Evolutionary conservation across 2,113 vertebrate genomes (phyloP).

Genomic region (Apeltes quadracus): DNA sequence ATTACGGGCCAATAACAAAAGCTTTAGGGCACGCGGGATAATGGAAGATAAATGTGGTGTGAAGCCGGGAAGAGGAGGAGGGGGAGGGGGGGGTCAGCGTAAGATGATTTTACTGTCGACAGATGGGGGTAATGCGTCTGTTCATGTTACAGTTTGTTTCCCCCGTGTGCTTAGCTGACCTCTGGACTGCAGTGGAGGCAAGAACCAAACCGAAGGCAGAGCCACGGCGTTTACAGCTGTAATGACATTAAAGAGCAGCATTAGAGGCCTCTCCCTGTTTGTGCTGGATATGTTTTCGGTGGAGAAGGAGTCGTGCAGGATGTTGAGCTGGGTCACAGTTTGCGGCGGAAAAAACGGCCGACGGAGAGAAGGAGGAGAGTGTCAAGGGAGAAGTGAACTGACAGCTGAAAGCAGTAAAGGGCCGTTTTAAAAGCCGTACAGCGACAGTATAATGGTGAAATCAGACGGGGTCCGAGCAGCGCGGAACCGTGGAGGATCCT

Average conservation of each 20-base stretch:
- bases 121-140: slow-evolving; percentile 5
- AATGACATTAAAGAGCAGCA: neutral
- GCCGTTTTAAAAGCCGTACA: neutral
- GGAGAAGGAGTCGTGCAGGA: neutral
- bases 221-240: neutral
- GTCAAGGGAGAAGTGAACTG: slow-evolving; percentile 27
- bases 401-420: slow-evolving; percentile 34
- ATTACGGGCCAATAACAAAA: slow-evolving; percentile 21
- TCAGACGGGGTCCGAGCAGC: slow-evolving; percentile 23
- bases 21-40: slow-evolving; percentile 24
- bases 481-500: slow-evolving; percentile 7
- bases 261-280: neutral
- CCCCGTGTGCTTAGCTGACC: slow-evolving; percentile 19
- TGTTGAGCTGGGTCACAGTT: slow-evolving; percentile 23
- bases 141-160: slow-evolving; percentile 18
- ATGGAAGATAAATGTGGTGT: slow-evolving; percentile 43
- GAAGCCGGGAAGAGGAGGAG: neutral
- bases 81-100: neutral
- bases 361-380: slow-evolving; percentile 2
- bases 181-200: slow-evolving; percentile 4
- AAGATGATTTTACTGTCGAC: slow-evolving; percentile 17
- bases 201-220: no score
- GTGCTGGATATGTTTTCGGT: neutral
- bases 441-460: slow-evolving; percentile 11
- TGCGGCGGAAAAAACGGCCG: neutral